Evolutionary conservation across 1,140 invertebrate species (phyloP), one percentile per base, ranked within the genome.

Genomic region (Thaumetopoea pityocampa): DNA sequence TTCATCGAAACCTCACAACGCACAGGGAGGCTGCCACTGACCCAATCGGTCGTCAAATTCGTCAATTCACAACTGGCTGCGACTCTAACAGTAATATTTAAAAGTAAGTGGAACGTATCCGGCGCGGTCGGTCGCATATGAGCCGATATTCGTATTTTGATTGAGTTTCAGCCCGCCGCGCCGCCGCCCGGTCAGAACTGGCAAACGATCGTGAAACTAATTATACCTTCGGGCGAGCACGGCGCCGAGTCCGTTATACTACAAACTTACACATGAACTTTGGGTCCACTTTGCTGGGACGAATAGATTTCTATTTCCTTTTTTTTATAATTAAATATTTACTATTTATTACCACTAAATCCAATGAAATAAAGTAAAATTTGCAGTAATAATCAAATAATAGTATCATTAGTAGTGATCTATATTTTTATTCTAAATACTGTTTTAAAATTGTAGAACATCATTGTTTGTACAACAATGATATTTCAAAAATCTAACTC

Each of bases 131-230:
- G 37, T 49, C 32, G 46, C 42, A 50, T 50, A 58, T 40, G 48
- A 56, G 51, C 51, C 54, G 52, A 61, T 60, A 47, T 47, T 46
- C 46, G 41, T 57, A 42, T 47, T 51, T 48, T 71, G 67, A 71
- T 71, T 74, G 63, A 71, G 50, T 71, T 74, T 50, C 53, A 40
- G 28, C 46, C 35, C 20, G 24, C 42, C 40, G 40, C 20, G 11
- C 24, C 8, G 37, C n/a, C n/a, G 15, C 17, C 36, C 26, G 34
- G 26, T 40, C 27, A 42, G 33, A 16, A 26, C 27, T 29, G 37
- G 28, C 51, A 49, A 41, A 37, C 60, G 65, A 67, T 67, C 56
- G 51, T 51, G 47, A 55, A 69, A 71, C 68, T 78, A 78, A 78
- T 74, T 78, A 61, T 59, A 57, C 58, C 73, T 70, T 57, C 30